phyloP scores from a whole-genome alignment of 2,113 vertebrate species.

The Camelus dromedarius region DNA sequence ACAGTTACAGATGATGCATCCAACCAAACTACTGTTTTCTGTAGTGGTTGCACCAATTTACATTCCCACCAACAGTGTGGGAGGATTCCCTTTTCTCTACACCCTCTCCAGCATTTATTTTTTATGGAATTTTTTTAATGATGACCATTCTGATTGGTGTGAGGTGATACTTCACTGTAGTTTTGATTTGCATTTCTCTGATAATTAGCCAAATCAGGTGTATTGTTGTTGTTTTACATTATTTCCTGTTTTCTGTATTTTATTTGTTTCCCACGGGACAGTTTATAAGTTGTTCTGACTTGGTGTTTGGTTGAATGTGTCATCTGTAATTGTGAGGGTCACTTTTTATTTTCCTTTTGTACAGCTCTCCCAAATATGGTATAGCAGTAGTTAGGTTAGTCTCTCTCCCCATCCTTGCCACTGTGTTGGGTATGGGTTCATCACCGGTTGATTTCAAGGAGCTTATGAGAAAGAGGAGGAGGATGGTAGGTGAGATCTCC shows the following conservation, averaged over 20 bases:
- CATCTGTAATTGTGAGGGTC: neutral
- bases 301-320: conserved; percentile 4
- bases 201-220: neutral
- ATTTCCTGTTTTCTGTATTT: conserved; percentile 23
- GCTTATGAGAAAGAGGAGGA: neutral
- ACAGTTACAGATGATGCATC: no score
- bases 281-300: conserved; percentile 8
- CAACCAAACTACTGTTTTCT: no score
- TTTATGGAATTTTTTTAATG: no score
- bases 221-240: neutral
- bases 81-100: no score
- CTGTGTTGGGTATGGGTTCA: neutral
- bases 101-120: no score
- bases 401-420: neutral
- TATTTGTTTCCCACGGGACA: neutral
- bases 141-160: no score
- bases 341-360: neutral
- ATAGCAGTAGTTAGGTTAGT: neutral
- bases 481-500: neutral
- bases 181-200: no score
- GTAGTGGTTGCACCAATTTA: no score
- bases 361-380: no score
- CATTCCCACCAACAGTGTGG: no score
- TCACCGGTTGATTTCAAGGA: neutral
- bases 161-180: no score